Percentiles rank a stretch among this genome's conserved stretches.
phyloP scores from a whole-genome alignment of 2,888 invertebrate species.

The Ischnura elegans region DNA sequence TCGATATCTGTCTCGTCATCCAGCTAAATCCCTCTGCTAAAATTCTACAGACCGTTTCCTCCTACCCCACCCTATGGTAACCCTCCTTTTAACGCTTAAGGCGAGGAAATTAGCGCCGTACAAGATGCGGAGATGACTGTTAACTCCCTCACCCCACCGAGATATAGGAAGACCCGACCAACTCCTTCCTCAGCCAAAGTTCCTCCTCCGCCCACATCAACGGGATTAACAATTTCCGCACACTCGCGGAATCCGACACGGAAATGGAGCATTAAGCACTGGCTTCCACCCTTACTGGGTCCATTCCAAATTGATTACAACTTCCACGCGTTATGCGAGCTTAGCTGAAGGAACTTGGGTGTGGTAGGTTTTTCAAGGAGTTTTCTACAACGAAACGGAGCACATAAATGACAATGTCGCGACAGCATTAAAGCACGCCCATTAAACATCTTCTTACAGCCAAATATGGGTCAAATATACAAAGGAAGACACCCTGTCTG shows the following conservation, averaged over 20 bases:
- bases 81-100: not conserved
- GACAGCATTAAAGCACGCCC: no score
- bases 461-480: no score
- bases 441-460: no score
- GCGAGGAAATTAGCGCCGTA: conserved; percentile 23
- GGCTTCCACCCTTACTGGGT: not conserved
- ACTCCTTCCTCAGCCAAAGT: not conserved
- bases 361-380: no score
- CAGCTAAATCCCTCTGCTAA: not conserved
- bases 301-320: not conserved
- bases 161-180: not conserved
- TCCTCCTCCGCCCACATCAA: not conserved
- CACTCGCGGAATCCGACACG: not conserved
- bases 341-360: not conserved
- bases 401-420: no score
- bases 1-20: no score
- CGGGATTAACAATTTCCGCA: conserved; percentile 26
- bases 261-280: conserved; percentile 22
- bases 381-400: no score
- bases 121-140: not conserved
- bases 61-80: not conserved
- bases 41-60: not conserved
- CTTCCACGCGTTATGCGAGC: conserved; percentile 1
- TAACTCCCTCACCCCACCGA: not conserved
- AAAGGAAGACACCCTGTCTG: no score